Conservation (phyloP, 92 coral and sea anemone species). For the Plumapathes pennacea region DNA sequence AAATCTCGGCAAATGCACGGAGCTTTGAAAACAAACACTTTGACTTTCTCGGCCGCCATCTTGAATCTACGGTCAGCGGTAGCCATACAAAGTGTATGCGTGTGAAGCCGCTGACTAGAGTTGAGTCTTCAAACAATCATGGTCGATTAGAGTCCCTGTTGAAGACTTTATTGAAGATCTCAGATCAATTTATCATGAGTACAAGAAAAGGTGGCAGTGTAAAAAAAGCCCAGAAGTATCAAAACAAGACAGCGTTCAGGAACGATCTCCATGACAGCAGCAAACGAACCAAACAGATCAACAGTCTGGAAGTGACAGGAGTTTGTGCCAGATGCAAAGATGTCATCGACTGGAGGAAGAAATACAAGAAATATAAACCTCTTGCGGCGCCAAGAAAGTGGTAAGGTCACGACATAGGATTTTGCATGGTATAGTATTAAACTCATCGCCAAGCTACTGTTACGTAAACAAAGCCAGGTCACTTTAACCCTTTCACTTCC, state of each 20-base stretch:
- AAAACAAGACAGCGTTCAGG: conserved; percentile 69
- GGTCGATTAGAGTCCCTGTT: too few relatives aligned
- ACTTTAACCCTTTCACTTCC: too few relatives aligned
- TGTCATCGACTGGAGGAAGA: conserved; percentile 90
- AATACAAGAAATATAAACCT: conserved; percentile 91
- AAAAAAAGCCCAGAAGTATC: conserved; percentile 84
- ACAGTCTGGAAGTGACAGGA: conserved; percentile 71
- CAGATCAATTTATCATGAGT: conserved; percentile 44
- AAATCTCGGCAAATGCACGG: conserved; percentile 30
- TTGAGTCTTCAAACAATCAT: too few relatives aligned
- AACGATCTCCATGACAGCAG: conserved; percentile 85
- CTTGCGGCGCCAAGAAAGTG: conserved; percentile 88
- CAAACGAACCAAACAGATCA: conserved; percentile 62
- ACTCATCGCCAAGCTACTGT: too few relatives aligned
- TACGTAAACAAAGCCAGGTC: too few relatives aligned
- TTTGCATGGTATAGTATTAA: too few relatives aligned
- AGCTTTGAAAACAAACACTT: conserved; percentile 53
- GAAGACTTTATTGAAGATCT: background rate
- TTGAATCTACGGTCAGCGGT: conserved; percentile 39
- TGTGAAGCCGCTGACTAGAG: background rate
- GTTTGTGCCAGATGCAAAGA: conserved; percentile 88
- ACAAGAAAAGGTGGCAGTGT: conserved; percentile 69
- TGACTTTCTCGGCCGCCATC: conserved; percentile 44
- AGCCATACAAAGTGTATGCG: conserved; percentile 5
- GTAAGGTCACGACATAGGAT: too few relatives aligned